phyloP scores from a whole-genome alignment of 2,888 invertebrate genomes.

The Pharmacophagus antenor region DNA sequence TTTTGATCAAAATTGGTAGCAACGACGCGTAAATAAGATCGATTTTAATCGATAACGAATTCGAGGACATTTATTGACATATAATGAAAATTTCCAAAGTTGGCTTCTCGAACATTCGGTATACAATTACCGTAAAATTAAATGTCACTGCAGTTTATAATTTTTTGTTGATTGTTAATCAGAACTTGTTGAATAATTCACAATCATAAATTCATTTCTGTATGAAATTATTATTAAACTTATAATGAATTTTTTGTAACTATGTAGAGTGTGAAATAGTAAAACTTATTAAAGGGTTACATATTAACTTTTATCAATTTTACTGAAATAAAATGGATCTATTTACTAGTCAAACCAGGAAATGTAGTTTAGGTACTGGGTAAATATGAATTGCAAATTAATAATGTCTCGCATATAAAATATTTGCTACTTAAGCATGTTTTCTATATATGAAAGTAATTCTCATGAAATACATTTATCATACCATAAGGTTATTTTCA shows the following conservation, averaged over 20 bases:
- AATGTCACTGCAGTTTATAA: background rate
- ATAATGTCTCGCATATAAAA: no score
- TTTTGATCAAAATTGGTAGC: background rate
- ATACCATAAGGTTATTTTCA: no score
- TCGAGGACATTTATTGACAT: slow-evolving; percentile 9
- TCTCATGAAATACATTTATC: no score
- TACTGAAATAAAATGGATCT: no score
- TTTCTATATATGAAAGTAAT: no score
- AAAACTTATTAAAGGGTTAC: no score
- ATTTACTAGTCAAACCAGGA: no score
- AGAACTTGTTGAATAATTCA: background rate
- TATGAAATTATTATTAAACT: background rate
- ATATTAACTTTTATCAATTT: no score
- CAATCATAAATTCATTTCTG: background rate
- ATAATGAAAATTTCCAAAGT: slow-evolving; percentile 3
- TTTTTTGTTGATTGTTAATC: background rate
- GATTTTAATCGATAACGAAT: background rate
- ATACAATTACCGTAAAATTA: background rate
- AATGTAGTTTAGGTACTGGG: no score
- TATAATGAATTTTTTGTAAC: background rate
- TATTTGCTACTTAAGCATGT: no score
- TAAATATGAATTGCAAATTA: no score
- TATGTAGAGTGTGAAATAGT: no score
- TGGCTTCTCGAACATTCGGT: background rate
- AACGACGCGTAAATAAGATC: background rate